phyloP scores from a whole-genome alignment of 2,797 vertebrate species.

The Pseudocheirus occidentalis region DNA sequence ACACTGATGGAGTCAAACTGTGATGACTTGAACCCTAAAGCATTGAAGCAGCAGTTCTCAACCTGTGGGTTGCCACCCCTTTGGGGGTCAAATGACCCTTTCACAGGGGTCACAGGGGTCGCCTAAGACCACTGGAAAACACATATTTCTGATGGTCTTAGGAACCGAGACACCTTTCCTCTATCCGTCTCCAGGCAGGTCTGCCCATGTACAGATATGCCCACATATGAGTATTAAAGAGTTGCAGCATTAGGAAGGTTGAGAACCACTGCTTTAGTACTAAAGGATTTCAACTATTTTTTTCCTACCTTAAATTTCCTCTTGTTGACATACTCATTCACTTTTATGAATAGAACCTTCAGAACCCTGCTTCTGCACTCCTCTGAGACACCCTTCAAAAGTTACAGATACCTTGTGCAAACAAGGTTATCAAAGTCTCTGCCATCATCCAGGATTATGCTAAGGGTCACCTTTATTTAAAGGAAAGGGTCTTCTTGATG shows the following conservation, averaged over 20 bases:
- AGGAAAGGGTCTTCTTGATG: neutral
- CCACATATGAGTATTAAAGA: too few relatives aligned
- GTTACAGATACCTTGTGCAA: neutral
- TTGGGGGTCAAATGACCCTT: too few relatives aligned
- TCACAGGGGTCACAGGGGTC: too few relatives aligned
- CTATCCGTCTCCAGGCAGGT: too few relatives aligned
- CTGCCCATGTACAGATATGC: too few relatives aligned
- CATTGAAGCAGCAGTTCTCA: too few relatives aligned
- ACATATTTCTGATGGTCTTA: too few relatives aligned
- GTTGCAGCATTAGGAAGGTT: too few relatives aligned
- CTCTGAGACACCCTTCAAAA: neutral
- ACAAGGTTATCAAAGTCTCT: neutral
- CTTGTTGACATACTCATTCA: neutral
- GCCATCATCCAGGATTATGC: neutral
- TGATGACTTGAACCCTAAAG: neutral
- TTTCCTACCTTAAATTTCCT: neutral
- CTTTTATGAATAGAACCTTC: neutral
- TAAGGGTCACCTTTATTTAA: neutral
- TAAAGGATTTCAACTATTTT: neutral
- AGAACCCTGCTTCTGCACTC: neutral
- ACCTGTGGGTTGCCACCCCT: too few relatives aligned
- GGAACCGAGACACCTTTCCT: too few relatives aligned
- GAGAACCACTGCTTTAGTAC: too few relatives aligned
- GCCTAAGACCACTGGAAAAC: too few relatives aligned
- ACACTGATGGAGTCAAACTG: neutral